phyloP scores from a whole-genome alignment of 2,888 invertebrate species.

The Lepas anatifera region DNA sequence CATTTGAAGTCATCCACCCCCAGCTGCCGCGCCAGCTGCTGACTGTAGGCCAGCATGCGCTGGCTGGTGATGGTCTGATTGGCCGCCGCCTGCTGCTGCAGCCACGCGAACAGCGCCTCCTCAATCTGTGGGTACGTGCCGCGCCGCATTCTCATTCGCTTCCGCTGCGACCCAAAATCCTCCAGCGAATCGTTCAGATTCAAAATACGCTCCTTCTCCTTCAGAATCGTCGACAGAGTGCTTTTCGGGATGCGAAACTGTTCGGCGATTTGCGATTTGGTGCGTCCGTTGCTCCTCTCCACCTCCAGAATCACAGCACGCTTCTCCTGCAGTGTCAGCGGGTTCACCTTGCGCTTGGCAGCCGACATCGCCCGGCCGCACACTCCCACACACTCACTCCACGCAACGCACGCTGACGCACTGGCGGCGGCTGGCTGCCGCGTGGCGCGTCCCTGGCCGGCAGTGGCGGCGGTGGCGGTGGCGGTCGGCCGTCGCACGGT shows the following conservation, averaged over 20 bases:
- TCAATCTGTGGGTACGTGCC: background rate
- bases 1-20: background rate
- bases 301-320: background rate
- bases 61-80: background rate
- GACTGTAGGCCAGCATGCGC: background rate
- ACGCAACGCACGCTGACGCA: slow-evolving; percentile 3
- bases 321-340: background rate
- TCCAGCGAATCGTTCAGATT: background rate
- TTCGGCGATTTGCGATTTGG: slow-evolving; percentile 8
- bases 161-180: background rate
- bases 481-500: background rate
- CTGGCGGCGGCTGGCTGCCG: background rate
- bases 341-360: background rate
- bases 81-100: background rate
- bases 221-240: slow-evolving; percentile 3
- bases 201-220: slow-evolving; percentile 7
- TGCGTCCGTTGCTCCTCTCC: slow-evolving; percentile 4
- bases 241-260: slow-evolving; percentile 4
- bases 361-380: background rate
- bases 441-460: background rate
- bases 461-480: background rate
- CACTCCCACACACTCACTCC: background rate
- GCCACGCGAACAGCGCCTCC: slow-evolving; percentile 2
- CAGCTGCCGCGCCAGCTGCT: background rate
- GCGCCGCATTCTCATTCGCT: background rate